phyloP scores from a whole-genome alignment of 2,113 vertebrate genomes.

The Pachycephala philippinensis region DNA sequence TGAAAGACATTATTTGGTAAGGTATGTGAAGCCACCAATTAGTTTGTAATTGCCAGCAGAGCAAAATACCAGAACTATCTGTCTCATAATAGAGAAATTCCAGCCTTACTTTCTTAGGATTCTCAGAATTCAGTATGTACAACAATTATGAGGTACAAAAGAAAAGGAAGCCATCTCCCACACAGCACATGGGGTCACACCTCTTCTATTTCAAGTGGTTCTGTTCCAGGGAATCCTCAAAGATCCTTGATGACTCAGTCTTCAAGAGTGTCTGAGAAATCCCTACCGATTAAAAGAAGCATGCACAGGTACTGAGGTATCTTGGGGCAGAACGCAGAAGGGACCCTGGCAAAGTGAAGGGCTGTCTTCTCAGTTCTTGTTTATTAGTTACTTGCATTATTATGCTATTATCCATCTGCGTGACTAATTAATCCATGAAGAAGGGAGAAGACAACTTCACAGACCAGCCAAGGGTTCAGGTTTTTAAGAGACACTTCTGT shows the following conservation, averaged over 20 bases:
- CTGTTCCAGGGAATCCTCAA: not conserved
- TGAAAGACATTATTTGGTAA: not conserved
- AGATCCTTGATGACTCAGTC: not conserved
- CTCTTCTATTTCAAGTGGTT: not conserved
- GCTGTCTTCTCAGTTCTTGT: not conserved
- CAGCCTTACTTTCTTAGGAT: not conserved
- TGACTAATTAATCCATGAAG: not conserved
- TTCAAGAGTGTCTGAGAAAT: not conserved
- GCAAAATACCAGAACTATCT: not conserved
- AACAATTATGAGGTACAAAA: not conserved
- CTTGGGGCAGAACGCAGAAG: not conserved
- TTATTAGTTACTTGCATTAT: not conserved
- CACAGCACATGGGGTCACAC: not conserved
- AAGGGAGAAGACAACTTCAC: not conserved
- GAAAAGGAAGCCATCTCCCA: not conserved
- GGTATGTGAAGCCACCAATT: not conserved
- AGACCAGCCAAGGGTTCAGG: not conserved
- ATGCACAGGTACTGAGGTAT: not conserved
- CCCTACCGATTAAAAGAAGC: not conserved
- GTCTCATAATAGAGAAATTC: not conserved
- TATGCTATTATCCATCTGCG: not conserved
- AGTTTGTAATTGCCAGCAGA: not conserved
- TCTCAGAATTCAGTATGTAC: not conserved
- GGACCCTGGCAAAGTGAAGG: not conserved
- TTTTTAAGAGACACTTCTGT: not conserved